Percentiles rank a stretch among this genome's conserved stretches.
phyloP scores from a whole-genome alignment of 2,888 invertebrate species.

The Caenorhabditis plicata region DNA sequence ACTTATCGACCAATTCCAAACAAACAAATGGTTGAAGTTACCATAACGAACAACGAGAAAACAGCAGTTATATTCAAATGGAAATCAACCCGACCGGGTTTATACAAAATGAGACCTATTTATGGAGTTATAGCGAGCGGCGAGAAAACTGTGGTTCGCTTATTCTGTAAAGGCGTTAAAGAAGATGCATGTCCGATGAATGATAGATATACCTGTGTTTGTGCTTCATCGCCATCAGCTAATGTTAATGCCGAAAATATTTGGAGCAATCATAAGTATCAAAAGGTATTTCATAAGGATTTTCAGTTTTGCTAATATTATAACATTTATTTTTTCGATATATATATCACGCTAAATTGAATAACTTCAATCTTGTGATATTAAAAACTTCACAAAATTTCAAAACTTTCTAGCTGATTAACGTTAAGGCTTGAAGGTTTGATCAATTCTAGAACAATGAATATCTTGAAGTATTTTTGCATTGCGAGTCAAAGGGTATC shows the following conservation, averaged over 20 bases:
- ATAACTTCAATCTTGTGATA: no score
- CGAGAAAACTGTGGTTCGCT: not conserved
- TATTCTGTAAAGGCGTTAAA: slow-evolving; percentile 3
- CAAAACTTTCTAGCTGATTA: no score
- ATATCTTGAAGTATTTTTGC: no score
- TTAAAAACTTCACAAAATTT: no score
- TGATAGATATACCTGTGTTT: slow-evolving; percentile 4
- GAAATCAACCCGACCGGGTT: slow-evolving; percentile 7
- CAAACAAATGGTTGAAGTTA: slow-evolving; percentile 5
- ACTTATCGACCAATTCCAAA: slow-evolving; percentile 6
- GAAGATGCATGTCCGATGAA: not conserved
- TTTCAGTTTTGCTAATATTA: no score
- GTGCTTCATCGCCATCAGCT: slow-evolving; percentile 2
- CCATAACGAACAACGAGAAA: slow-evolving; percentile 3
- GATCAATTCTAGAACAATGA: no score
- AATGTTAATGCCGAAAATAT: slow-evolving; percentile 6
- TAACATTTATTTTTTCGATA: no score
- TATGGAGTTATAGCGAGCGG: not conserved
- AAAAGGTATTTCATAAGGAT: no score
- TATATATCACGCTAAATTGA: no score
- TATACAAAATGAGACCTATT: slow-evolving; percentile 7
- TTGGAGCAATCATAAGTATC: slow-evolving; percentile 8
- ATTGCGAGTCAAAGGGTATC: no score
- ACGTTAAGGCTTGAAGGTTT: no score
- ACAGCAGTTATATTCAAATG: slow-evolving; percentile 4